Base-by-base conservation (phyloP, 2,797 vertebrate genomes). In the Gymnothorax javanicus region DNA sequence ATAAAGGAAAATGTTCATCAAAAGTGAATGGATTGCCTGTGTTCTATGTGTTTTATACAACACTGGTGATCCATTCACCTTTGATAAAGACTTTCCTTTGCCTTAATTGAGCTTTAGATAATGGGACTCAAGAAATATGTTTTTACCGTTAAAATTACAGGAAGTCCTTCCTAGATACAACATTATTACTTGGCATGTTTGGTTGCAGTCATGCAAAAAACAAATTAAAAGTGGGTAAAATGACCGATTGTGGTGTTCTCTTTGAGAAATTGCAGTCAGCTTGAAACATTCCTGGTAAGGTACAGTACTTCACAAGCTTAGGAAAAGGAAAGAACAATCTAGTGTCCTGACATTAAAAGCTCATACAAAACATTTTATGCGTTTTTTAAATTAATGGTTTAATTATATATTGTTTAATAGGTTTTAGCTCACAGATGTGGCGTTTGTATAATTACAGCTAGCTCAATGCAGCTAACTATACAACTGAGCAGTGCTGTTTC, bases 131-230 rank as follows among this genome's bases (percentile, higher is more conserved):
- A 56, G 77, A 54, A 54, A 52, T 2, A 77, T 50, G 43, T 15
- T 77, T 77, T 50, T 77, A 52, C 15, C 52, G 13, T 77, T 13
- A 77, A 77, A 77, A 77, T 77, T 50, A 77, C 20, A 50, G 52
- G 33, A 50, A 77, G 13, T 43, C 20, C 13, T 52, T 77, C 73
- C 77, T 15, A 52, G 73, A 82, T 62, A 7, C 75, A 43, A 27
- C 52, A 82, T 82, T 58, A 82, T 57, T 20, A 25, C 79, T 43
- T 15, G 52, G 57, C 79, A 58, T 82, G 57, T 82, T 82, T 56
- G 79, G 20, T 82, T 8, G 79, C 79, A 52, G 59, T 77, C 85
- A 82, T 81, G 50, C 85, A 86, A 25, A 43, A 67, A 86, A 64
- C 75, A 86, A 82, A 67, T 2, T 52, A 52, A 0, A 86, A 79